These are phyloP conservation scores for Homalodisca vitripennis DNA, from an alignment of 1,140 invertebrate genomes.

Conservation along the genomic window DNA sequence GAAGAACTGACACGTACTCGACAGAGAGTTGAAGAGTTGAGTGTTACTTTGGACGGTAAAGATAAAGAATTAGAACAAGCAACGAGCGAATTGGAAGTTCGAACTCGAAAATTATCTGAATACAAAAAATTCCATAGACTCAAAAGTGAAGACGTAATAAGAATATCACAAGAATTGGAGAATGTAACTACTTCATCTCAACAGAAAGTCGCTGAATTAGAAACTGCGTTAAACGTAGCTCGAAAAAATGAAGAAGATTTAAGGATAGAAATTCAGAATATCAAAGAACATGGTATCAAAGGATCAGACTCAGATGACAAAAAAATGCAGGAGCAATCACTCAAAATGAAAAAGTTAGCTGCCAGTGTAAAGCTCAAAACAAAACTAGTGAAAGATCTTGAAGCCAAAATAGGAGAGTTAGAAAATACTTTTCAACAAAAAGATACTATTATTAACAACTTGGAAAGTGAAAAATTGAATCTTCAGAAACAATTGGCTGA, in stretches of 20 bases:
- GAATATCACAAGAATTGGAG: conserved; percentile 34
- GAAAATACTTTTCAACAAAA: conserved; percentile 47
- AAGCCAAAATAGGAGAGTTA: conserved; percentile 50
- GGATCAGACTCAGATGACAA: not conserved
- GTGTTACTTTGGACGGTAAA: conserved; percentile 24
- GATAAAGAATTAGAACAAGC: conserved; percentile 31
- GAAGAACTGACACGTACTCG: conserved; percentile 22
- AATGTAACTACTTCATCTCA: conserved; percentile 42
- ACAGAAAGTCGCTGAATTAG: conserved; percentile 42
- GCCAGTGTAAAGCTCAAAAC: conserved; percentile 71
- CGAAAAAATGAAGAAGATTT: conserved; percentile 4
- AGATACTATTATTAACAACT: conserved; percentile 35
- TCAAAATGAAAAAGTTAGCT: conserved; percentile 76
- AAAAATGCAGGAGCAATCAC: conserved; percentile 45
- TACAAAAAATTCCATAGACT: conserved; percentile 32
- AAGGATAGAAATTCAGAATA: conserved; percentile 2
- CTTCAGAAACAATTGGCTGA: not conserved
- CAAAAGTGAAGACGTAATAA: conserved; percentile 31
- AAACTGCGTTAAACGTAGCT: conserved; percentile 42
- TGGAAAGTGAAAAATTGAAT: conserved; percentile 17
- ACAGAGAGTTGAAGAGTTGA: conserved; percentile 31
- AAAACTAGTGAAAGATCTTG: conserved; percentile 60
- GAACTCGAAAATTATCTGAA: conserved; percentile 30
- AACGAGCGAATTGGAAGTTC: conserved; percentile 6
- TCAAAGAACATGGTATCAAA: conserved; percentile 13